Evolutionary conservation across 2,113 vertebrate genomes (phyloP).

Genomic region (Beaufortia kweichowensis): DNA sequence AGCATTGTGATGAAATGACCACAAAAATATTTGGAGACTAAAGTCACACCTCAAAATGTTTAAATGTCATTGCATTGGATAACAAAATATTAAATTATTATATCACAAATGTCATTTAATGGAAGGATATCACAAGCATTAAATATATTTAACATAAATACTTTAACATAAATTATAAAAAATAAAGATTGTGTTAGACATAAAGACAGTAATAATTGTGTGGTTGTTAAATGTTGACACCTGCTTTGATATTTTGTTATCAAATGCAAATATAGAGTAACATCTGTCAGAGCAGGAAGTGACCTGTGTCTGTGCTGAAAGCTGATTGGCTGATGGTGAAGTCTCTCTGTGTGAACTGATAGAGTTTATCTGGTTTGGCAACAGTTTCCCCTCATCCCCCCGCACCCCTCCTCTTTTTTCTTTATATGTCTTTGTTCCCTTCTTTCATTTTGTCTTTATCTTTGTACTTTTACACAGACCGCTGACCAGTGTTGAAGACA

Average conservation of each 20-base stretch:
- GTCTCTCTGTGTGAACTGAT: slow-evolving; percentile 64
- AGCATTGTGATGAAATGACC: too few relatives aligned
- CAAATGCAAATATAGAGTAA: not conserved
- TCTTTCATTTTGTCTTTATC: slow-evolving; percentile 4
- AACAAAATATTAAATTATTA: too few relatives aligned
- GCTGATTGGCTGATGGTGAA: slow-evolving; percentile 38
- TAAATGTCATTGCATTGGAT: too few relatives aligned
- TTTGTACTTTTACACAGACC: not conserved
- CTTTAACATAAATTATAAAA: too few relatives aligned
- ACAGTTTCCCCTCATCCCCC: slow-evolving; percentile 65
- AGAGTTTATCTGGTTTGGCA: slow-evolving; percentile 75
- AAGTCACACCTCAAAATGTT: too few relatives aligned
- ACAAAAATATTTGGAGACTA: too few relatives aligned
- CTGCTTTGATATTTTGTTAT: not conserved
- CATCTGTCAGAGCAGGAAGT: slow-evolving; percentile 34
- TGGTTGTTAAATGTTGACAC: too few relatives aligned
- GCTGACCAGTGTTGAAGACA: not conserved
- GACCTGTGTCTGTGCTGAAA: slow-evolving; percentile 25
- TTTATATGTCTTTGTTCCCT: slow-evolving; percentile 3
- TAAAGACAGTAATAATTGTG: too few relatives aligned
- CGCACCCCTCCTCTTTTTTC: slow-evolving; percentile 5
- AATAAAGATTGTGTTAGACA: too few relatives aligned
- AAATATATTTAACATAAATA: too few relatives aligned
- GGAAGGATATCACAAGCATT: too few relatives aligned
- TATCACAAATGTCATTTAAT: too few relatives aligned